Conservation (phyloP, 2,797 vertebrate genomes). For the Choloepus didactylus region DNA sequence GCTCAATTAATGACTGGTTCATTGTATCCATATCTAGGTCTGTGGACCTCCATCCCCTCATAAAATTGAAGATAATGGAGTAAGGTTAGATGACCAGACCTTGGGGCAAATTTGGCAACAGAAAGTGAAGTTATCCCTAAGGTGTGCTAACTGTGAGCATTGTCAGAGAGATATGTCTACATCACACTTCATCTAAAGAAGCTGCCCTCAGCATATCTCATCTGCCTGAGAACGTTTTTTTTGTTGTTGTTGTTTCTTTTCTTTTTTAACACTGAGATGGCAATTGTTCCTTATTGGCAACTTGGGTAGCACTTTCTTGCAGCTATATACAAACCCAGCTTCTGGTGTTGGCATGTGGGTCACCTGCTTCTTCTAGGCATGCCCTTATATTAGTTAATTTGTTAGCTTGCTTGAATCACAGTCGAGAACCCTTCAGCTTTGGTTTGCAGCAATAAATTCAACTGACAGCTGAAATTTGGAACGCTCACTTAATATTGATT, state of each 20-base stretch:
- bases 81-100: background rate
- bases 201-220: background rate
- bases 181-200: background rate
- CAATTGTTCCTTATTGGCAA: conserved; percentile 52
- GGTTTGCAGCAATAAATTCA: conserved; percentile 91
- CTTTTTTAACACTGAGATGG: background rate
- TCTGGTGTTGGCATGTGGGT: conserved; percentile 86
- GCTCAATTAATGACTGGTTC: background rate
- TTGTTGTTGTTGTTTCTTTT: no score
- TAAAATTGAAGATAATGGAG: background rate
- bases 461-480: conserved; percentile 92
- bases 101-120: background rate
- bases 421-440: conserved; percentile 90
- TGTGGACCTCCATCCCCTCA: background rate
- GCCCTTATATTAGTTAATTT: conserved; percentile 89
- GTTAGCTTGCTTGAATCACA: conserved; percentile 89
- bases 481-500: conserved; percentile 93
- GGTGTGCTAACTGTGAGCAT: background rate
- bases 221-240: background rate
- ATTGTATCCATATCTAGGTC: background rate
- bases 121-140: background rate
- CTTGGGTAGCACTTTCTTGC: background rate
- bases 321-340: conserved; percentile 72
- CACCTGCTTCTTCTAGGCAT: conserved; percentile 87
- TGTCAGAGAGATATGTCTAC: background rate